Conservation (phyloP, 2,888 invertebrate species). For the Thymelicus sylvestris region DNA sequence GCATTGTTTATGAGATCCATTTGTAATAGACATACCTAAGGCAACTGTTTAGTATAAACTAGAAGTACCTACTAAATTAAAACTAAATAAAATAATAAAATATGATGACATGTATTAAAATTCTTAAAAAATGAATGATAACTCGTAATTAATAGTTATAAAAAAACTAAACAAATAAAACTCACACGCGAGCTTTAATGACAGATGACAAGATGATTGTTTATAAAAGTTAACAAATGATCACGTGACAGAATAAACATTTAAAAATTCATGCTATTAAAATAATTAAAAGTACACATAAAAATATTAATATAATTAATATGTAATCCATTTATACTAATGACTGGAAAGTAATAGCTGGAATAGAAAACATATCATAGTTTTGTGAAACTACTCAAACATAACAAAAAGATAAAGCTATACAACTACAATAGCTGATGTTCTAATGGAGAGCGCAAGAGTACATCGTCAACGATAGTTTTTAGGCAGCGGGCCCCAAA, state of each 20-base stretch:
- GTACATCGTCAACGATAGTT: neutral
- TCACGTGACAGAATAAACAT: neutral
- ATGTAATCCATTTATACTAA: too few species aligned
- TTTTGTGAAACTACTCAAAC: neutral
- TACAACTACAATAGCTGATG: constrained; percentile 12
- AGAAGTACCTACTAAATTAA: too few species aligned
- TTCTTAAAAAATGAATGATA: neutral
- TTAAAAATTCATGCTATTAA: constrained; percentile 6
- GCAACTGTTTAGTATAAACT: too few species aligned
- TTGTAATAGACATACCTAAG: too few species aligned
- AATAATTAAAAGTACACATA: constrained; percentile 4
- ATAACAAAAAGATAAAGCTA: constrained; percentile 3
- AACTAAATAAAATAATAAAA: too few species aligned
- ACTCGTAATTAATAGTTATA: neutral
- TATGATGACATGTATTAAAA: too few species aligned
- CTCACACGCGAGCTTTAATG: constrained; percentile 9
- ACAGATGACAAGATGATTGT: neutral
- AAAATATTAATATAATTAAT: too few species aligned
- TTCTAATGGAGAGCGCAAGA: neutral
- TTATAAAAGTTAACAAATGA: neutral
- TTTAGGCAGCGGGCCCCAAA: neutral
- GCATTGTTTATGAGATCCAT: too few species aligned
- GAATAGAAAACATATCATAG: too few species aligned
- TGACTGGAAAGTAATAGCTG: too few species aligned
- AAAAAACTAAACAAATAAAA: neutral